Evolutionary conservation across 2,888 invertebrate genomes (phyloP).

Genomic region (Cenopis cana): DNA sequence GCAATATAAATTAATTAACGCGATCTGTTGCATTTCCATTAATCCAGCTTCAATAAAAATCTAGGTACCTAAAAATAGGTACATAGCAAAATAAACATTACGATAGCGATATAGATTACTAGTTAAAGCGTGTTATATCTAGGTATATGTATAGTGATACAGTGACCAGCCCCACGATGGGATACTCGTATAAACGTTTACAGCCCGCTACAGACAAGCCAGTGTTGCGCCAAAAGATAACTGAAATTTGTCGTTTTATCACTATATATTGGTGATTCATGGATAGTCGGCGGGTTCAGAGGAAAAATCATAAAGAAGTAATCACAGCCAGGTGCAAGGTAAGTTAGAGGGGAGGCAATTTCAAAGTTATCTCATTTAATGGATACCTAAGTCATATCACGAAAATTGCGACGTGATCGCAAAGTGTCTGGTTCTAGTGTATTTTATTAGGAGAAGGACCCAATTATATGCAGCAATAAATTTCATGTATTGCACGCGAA

Average conservation of each 20-base stretch:
- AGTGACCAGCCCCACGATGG: slow-evolving; percentile 13
- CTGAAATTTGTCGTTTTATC: slow-evolving; percentile 27
- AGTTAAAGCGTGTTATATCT: slow-evolving; percentile 4
- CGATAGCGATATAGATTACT: slow-evolving; percentile 28
- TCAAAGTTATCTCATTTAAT: slow-evolving; percentile 1
- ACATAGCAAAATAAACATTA: slow-evolving; percentile 20
- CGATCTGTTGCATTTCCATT: slow-evolving; percentile 21
- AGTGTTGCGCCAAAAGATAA: slow-evolving; percentile 18
- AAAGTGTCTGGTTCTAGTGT: neutral
- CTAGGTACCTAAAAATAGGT: slow-evolving; percentile 17
- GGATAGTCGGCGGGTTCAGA: slow-evolving; percentile 1
- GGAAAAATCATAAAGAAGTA: slow-evolving; percentile 13
- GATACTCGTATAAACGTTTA: slow-evolving; percentile 16
- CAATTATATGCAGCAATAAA: neutral
- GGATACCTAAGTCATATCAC: neutral
- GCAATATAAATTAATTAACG: slow-evolving; percentile 32
- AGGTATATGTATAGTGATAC: neutral
- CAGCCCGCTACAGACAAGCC: neutral
- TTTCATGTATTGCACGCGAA: no score
- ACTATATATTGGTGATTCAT: slow-evolving; percentile 22
- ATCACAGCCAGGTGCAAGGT: slow-evolving; percentile 11
- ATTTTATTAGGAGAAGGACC: neutral
- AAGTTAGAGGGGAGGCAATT: slow-evolving; percentile 12
- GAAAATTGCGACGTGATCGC: slow-evolving; percentile 3
- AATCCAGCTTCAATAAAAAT: slow-evolving; percentile 11